phyloP scores from a whole-genome alignment of 2,888 invertebrate genomes.

The Andrena trimmerana region DNA sequence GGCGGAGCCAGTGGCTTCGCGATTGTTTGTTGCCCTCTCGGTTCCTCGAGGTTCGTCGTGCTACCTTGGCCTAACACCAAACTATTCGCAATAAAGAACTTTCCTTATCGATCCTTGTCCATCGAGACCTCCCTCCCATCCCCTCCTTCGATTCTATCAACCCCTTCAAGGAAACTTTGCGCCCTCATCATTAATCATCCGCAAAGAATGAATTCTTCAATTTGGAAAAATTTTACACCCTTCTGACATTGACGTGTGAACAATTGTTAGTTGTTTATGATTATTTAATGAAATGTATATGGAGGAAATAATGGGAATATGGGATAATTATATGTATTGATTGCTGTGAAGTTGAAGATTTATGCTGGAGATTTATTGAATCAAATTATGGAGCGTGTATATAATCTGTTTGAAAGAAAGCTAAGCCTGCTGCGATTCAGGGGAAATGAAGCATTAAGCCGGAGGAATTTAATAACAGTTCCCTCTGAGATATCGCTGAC shows the following conservation, averaged over 20 bases:
- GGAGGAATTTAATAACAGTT: constrained; percentile 11
- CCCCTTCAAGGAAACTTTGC: neutral
- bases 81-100: constrained; percentile 28
- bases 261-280: no score
- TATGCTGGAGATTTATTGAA: no score
- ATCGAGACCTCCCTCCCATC: neutral
- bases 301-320: no score
- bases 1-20: constrained; percentile 74
- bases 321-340: no score
- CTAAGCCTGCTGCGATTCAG: no score
- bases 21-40: constrained; percentile 63
- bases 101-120: constrained; percentile 33
- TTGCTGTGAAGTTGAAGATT: no score
- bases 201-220: neutral
- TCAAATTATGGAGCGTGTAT: no score
- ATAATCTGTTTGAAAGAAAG: no score
- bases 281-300: no score
- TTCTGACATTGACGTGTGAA: no score
- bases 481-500: constrained; percentile 11
- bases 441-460: constrained; percentile 3
- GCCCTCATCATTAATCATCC: neutral
- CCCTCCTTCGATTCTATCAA: neutral
- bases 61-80: constrained; percentile 24
- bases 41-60: constrained; percentile 38
- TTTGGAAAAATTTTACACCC: no score